These are phyloP conservation scores for Huso huso DNA, from an alignment of 2,797 vertebrate species.

Conservation along the genomic window DNA sequence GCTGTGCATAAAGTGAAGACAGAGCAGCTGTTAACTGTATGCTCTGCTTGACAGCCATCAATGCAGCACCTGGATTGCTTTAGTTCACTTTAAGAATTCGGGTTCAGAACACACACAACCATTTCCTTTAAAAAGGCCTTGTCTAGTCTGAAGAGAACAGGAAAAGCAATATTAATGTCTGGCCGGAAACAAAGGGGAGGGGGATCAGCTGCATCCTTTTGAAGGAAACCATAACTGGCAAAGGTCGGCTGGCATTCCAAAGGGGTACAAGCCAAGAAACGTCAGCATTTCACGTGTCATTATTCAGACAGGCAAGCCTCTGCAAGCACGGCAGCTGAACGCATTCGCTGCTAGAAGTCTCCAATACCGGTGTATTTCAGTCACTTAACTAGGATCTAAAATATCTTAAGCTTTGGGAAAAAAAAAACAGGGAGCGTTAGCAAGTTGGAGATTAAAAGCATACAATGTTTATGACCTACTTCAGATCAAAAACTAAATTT, in stretches of 20 bases:
- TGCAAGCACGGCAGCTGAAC: too few relatives aligned
- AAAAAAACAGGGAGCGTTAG: neutral
- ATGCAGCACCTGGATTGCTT: neutral
- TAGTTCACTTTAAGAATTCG: neutral
- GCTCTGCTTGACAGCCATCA: neutral
- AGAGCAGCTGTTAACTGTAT: too few relatives aligned
- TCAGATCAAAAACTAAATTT: too few relatives aligned
- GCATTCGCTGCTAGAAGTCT: neutral
- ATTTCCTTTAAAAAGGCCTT: neutral
- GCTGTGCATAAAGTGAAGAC: too few relatives aligned
- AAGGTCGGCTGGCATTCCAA: neutral
- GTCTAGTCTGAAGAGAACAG: constrained; percentile 18
- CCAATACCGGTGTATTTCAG: neutral
- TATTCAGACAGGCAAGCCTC: too few relatives aligned
- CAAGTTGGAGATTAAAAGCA: too few relatives aligned
- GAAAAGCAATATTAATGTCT: constrained; percentile 1
- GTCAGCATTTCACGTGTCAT: neutral
- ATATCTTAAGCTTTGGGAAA: neutral
- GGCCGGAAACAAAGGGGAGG: neutral
- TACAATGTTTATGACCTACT: too few relatives aligned
- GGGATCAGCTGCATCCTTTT: constrained; percentile 7
- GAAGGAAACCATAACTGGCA: constrained; percentile 13
- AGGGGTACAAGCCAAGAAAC: neutral
- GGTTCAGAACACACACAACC: neutral
- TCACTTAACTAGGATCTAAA: neutral